Evolutionary conservation across 2,888 invertebrate genomes (phyloP).

Genomic region (Drosophila tripunctata): DNA sequence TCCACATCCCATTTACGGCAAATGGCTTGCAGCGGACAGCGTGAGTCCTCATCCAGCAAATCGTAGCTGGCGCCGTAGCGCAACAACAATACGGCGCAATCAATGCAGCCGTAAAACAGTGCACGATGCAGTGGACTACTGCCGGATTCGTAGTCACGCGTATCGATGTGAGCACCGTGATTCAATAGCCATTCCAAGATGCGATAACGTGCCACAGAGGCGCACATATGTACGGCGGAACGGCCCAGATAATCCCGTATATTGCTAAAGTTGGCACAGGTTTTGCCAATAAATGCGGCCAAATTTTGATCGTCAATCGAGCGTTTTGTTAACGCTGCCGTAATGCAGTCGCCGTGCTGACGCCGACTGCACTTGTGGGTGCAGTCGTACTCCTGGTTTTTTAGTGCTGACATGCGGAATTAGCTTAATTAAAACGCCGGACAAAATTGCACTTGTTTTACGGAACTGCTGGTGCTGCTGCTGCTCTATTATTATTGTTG

Average conservation of each 20-base stretch:
- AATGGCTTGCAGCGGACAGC: constrained; percentile 80
- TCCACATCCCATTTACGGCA: constrained; percentile 83
- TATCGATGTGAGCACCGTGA: constrained; percentile 84
- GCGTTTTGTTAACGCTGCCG: constrained; percentile 88
- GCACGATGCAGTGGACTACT: constrained; percentile 92
- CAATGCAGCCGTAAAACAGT: constrained; percentile 92
- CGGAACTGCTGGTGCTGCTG: constrained; percentile 32
- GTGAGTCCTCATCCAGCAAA: constrained; percentile 79
- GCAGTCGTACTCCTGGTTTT: constrained; percentile 85
- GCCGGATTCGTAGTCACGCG: constrained; percentile 85
- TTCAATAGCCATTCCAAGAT: constrained; percentile 91
- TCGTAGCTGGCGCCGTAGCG: constrained; percentile 86
- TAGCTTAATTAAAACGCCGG: constrained; percentile 24
- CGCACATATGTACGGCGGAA: constrained; percentile 91
- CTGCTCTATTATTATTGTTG: constrained; percentile 1
- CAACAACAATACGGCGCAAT: constrained; percentile 89
- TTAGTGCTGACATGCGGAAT: constrained; percentile 63
- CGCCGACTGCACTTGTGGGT: constrained; percentile 86
- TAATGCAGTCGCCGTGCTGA: constrained; percentile 85
- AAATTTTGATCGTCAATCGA: constrained; percentile 86
- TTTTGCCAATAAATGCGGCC: constrained; percentile 86
- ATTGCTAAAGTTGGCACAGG: constrained; percentile 87
- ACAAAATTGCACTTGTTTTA: constrained; percentile 35
- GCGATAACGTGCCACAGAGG: constrained; percentile 89
- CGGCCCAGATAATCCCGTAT: constrained; percentile 88